Base-by-base conservation (phyloP, 2,888 invertebrate genomes). In the Acronicta psi region DNA sequence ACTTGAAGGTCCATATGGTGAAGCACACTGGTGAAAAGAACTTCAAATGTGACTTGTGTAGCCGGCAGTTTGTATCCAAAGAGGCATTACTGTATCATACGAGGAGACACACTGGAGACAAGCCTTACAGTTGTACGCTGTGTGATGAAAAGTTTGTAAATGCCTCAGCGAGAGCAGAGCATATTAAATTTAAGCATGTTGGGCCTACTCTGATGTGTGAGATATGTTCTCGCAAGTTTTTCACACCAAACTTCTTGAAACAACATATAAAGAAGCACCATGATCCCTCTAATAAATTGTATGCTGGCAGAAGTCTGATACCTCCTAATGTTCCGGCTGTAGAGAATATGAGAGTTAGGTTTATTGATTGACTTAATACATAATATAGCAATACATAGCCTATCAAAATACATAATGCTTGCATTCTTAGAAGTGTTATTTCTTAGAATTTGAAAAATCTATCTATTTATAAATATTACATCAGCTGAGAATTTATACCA, bases 21-120 rank as follows among this genome's bases (percentile, higher is more conserved):
- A 93, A 86, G 34, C 93, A 94, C 50, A 93, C 94, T 0, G 88
- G 90, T 1, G 92, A 90, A 52, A 92, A 87, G 64, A 93, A 92
- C 36, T 93, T 90, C 51, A 81, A 86, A 57, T 94, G 94, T 76
- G 80, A 85, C 14, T 77, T 90, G 37, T 94, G 94, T 66, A 73
- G 73, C 0, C 81, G 83, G 20, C 86, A 80, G 45, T 93, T 93
- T 84, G 93, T 93, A 0, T 86, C 93, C 0, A 93, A 92, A 69
- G 93, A 92, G 52, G 93, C 94, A 0, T 72, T 94, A 13, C 49
- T 92, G 38, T 94, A 93, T 52, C 94, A 94, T 40, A 91, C 87
- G 0, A 76, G 94, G 46, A 78, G 92, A 23, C 94, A 94, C 60
- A 93, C 93, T 0, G 94, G 94, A 0, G 94, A 93, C 59, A 91